Base-by-base conservation (phyloP, 2,113 vertebrate species). In the Rhabdomys dilectus region DNA sequence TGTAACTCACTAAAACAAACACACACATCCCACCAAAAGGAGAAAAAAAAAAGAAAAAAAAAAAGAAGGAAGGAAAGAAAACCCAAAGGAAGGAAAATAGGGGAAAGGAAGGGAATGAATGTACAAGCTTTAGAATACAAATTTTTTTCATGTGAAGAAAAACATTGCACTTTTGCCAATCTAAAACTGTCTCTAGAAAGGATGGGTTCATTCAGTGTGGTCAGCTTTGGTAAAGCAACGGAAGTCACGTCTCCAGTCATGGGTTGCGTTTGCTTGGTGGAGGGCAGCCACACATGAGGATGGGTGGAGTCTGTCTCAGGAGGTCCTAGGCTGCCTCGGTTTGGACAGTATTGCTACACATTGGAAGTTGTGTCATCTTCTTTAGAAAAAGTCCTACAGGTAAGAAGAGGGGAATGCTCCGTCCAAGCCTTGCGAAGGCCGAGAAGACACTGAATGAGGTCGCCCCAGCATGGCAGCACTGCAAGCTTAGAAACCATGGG, bases 151-250 rank as follows among this genome's bases (percentile, higher is more conserved):
- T 39, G 96, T 98, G 95, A 98, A 98, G 99, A 98, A 99, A 81
- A 99, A 98, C 98, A 99, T 99, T 99, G 99, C 99, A 99, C 99
- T 98, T 99, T 99, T 99, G 98, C 99, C 99, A 99, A 98, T 99
- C 97, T 98, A 98, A 99, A 98, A 98, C 98, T 96, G 96, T 98
- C 98, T 98, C 98, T 98, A 98, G 97, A 98, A 98, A 98, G 98
- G 98, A 98, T 98, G 70, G 97, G 98, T 98, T 96, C 96, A 96
- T 98, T 98, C 98, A 98, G 97, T 97, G 98, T 98, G 95, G 96
- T 98, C 94, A 93, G 98, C 99, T 99, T 99, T 99, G 99, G 99
- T 99, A 82, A 99, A 98, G 98, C 98, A 98, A 98, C 98, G 97
- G 98, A 99, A 99, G 97, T 99, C 98, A 97, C 97, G 98, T 98